These are phyloP conservation scores for Cerastoderma edule DNA, from an alignment of 2,888 invertebrate species.

Conservation along the genomic window DNA sequence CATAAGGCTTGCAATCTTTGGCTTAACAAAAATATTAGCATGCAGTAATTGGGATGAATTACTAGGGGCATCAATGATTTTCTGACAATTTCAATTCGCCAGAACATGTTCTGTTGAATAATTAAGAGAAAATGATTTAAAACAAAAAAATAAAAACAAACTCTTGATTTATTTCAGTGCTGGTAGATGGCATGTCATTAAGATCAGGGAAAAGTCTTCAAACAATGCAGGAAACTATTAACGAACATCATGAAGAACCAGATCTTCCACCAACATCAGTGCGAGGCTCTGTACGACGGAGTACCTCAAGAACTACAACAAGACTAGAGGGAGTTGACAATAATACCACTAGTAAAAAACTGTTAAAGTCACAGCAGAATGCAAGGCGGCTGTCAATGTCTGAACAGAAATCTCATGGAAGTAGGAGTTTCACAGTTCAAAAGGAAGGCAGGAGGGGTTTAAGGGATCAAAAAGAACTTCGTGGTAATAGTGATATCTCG, in stretches of 20 bases:
- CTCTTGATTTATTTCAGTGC: constrained; percentile 54
- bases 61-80: too few relatives aligned
- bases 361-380: constrained; percentile 5
- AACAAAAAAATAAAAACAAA: too few relatives aligned
- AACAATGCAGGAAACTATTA: constrained; percentile 46
- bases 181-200: constrained; percentile 69
- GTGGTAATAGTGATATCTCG: neutral
- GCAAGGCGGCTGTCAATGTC: constrained; percentile 7
- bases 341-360: constrained; percentile 14
- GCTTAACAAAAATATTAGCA: too few relatives aligned
- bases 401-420: constrained; percentile 27
- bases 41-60: too few relatives aligned
- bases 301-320: too few relatives aligned
- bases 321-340: neutral
- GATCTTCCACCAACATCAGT: neutral
- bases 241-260: constrained; percentile 54
- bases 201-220: constrained; percentile 67
- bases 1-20: too few relatives aligned
- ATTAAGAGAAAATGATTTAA: too few relatives aligned
- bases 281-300: neutral
- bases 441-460: constrained; percentile 32
- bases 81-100: too few relatives aligned
- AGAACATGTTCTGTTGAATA: too few relatives aligned
- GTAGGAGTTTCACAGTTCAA: constrained; percentile 27
- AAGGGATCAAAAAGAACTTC: constrained; percentile 33